A percentile compares a stretch with the other conserved stretches of the same genome.
phyloP scores from a whole-genome alignment of 2,113 vertebrate species.

The Cichladusa arquata region DNA sequence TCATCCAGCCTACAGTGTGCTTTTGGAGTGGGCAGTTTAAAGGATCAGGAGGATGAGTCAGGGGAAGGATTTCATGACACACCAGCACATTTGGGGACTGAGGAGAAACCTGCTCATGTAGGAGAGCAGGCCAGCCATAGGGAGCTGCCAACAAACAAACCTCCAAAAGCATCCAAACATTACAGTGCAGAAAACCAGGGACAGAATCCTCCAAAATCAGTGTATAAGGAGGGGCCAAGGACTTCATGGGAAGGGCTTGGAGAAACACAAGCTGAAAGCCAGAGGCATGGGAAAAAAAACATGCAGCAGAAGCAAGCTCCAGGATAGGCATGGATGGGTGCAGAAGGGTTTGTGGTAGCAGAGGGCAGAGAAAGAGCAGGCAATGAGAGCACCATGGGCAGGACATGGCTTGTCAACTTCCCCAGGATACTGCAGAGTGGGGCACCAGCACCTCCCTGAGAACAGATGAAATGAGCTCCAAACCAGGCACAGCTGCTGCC shows the following conservation, averaged over 20 bases:
- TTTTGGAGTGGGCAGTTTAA: not conserved
- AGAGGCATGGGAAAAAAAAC: not conserved
- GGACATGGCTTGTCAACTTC: not conserved
- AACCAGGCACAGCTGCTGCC: not conserved
- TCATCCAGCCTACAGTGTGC: not conserved
- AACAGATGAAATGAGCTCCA: not conserved
- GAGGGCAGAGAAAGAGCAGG: not conserved
- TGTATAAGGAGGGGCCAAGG: not conserved
- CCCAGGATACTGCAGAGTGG: not conserved
- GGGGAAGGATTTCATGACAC: not conserved
- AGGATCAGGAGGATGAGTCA: slow-evolving; percentile 13
- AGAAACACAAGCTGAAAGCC: not conserved
- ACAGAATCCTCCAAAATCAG: not conserved
- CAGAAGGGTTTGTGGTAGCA: not conserved
- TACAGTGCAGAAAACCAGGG: not conserved
- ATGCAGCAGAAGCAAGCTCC: not conserved
- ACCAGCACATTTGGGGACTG: not conserved
- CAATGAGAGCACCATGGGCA: not conserved
- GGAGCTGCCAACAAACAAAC: not conserved
- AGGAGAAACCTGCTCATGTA: not conserved
- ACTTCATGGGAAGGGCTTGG: not conserved
- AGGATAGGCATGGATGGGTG: not conserved
- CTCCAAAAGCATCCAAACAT: not conserved
- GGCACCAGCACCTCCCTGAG: not conserved
- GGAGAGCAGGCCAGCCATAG: not conserved